Evolutionary conservation across 2,797 vertebrate species (phyloP).

Genomic region (Schizothorax lantsangensis): DNA sequence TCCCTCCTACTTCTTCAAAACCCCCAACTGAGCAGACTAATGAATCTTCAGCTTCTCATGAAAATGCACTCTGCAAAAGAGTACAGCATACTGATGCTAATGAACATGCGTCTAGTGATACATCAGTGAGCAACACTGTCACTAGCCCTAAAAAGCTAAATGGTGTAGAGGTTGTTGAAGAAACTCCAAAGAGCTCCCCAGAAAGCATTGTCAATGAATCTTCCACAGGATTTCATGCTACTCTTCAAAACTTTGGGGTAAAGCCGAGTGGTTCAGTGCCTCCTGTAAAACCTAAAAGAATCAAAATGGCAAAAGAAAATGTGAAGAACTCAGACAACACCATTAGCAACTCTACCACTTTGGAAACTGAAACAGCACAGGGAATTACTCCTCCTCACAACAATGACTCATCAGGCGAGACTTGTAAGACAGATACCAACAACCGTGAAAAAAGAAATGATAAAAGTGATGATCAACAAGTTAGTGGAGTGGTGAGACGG

Average conservation of each 20-base stretch:
- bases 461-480: slow-evolving; percentile 41
- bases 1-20: slow-evolving; percentile 43
- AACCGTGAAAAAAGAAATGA: slow-evolving; percentile 47
- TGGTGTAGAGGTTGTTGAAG: slow-evolving; percentile 54
- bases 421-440: slow-evolving; percentile 43
- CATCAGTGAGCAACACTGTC: background rate
- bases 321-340: slow-evolving; percentile 47
- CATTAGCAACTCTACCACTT: slow-evolving; percentile 41
- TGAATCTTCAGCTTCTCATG: slow-evolving; percentile 60
- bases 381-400: slow-evolving; percentile 22
- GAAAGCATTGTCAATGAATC: slow-evolving; percentile 61
- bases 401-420: background rate
- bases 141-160: slow-evolving; percentile 45
- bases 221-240: slow-evolving; percentile 67
- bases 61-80: slow-evolving; percentile 50
- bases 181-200: slow-evolving; percentile 41
- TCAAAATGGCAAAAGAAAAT: slow-evolving; percentile 68
- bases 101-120: background rate
- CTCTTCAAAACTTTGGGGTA: slow-evolving; percentile 68
- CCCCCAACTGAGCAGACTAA: slow-evolving; percentile 46
- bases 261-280: slow-evolving; percentile 58
- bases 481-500: slow-evolving; percentile 75
- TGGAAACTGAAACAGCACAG: slow-evolving; percentile 29
- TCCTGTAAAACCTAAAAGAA: slow-evolving; percentile 77
- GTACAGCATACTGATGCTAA: background rate